phyloP scores from a whole-genome alignment of 2,113 vertebrate species.

The Psilopogon haemacephalus region DNA sequence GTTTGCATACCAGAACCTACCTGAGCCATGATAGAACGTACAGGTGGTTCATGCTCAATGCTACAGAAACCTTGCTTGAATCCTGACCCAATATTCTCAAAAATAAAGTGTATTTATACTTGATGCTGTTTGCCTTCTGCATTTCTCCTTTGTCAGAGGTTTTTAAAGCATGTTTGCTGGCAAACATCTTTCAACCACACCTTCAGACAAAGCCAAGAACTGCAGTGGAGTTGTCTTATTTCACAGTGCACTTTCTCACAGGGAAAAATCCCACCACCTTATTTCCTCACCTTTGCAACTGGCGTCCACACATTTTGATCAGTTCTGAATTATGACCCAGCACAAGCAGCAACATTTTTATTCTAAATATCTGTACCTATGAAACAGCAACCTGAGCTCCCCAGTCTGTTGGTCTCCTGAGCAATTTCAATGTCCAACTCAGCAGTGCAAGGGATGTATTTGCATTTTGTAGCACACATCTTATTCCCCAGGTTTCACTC shows the following conservation, averaged over 20 bases:
- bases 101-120: not conserved
- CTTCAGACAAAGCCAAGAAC: not conserved
- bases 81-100: not conserved
- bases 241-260: not conserved
- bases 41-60: not conserved
- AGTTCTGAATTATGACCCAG: not conserved
- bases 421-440: slow-evolving; percentile 26
- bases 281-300: not conserved
- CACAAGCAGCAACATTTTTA: not conserved
- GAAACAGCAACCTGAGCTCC: slow-evolving; percentile 25
- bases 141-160: not conserved
- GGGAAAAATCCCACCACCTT: not conserved
- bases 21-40: not conserved
- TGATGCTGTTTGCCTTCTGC: not conserved
- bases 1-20: not conserved
- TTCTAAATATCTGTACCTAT: not conserved
- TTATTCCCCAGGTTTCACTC: slow-evolving; percentile 47
- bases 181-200: not conserved
- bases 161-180: not conserved
- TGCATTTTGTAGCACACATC: slow-evolving; percentile 44
- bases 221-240: not conserved
- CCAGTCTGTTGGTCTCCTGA: slow-evolving; percentile 14
- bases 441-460: slow-evolving; percentile 17
- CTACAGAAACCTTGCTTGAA: not conserved
- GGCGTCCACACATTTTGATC: not conserved